phyloP scores from a whole-genome alignment of 2,113 vertebrate genomes.

The Cricetomys ansorgei region DNA sequence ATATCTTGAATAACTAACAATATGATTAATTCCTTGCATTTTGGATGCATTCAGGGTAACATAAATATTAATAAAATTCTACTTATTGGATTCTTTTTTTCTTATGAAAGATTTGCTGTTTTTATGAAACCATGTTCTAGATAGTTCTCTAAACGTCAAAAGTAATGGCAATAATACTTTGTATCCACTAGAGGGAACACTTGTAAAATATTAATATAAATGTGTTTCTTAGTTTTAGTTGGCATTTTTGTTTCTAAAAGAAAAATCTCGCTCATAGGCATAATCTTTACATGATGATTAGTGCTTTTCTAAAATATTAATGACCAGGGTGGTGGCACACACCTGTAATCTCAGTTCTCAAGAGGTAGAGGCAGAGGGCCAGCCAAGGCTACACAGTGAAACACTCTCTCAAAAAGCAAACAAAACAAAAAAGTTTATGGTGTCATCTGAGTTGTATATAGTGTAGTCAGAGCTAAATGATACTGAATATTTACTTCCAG shows the following conservation, averaged over 20 bases:
- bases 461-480: neutral
- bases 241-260: slow-evolving; percentile 59
- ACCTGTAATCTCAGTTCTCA: neutral
- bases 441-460: neutral
- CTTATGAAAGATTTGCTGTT: neutral
- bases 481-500: neutral
- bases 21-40: neutral
- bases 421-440: neutral
- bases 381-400: neutral
- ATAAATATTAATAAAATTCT: slow-evolving; percentile 32
- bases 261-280: slow-evolving; percentile 33
- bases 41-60: neutral
- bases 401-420: neutral
- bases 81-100: slow-evolving; percentile 42
- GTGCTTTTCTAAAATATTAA: neutral
- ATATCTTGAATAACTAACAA: neutral
- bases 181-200: slow-evolving; percentile 81
- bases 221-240: slow-evolving; percentile 21
- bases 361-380: neutral
- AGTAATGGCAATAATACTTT: slow-evolving; percentile 50
- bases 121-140: neutral
- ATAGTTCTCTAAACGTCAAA: neutral
- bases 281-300: neutral
- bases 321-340: neutral
- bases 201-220: slow-evolving; percentile 37